A percentile compares a stretch with the other conserved stretches of the same genome.
Conservation (phyloP, 2,888 invertebrate genomes). For the Eupelmus urozonus region DNA sequence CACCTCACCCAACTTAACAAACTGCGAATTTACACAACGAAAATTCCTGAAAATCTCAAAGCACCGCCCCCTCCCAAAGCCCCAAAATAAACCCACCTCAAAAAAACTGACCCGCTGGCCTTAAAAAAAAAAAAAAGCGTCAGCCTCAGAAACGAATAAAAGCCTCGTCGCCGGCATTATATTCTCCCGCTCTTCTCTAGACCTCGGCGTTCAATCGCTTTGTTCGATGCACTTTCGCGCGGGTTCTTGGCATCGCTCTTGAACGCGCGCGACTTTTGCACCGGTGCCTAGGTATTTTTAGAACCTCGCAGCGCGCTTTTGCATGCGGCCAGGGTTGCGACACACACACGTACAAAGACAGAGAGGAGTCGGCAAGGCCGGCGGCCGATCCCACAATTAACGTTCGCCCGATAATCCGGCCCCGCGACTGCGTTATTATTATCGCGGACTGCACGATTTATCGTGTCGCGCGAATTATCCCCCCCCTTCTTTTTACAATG, state of each 20-base stretch:
- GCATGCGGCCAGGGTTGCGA: conserved; percentile 35
- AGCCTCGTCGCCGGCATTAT: neutral
- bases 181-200: neutral
- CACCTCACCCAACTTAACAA: no score
- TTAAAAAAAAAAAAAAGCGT: no score
- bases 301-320: neutral
- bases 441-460: conserved; percentile 33
- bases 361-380: conserved; percentile 16
- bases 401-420: no score
- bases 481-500: no score
- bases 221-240: conserved; percentile 19
- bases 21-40: no score
- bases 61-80: no score
- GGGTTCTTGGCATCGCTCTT: conserved; percentile 44
- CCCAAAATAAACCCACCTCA: no score
- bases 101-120: neutral
- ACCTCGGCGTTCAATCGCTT: neutral
- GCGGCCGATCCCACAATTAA: conserved; percentile 12
- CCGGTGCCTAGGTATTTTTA: conserved; percentile 20
- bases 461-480: conserved; percentile 36
- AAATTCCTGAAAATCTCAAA: no score
- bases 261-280: conserved; percentile 35
- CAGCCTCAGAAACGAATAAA: neutral
- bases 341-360: neutral
- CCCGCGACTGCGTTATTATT: no score